Base-by-base conservation (phyloP, 2,113 vertebrate species). In the Thamnaconus septentrionalis region DNA sequence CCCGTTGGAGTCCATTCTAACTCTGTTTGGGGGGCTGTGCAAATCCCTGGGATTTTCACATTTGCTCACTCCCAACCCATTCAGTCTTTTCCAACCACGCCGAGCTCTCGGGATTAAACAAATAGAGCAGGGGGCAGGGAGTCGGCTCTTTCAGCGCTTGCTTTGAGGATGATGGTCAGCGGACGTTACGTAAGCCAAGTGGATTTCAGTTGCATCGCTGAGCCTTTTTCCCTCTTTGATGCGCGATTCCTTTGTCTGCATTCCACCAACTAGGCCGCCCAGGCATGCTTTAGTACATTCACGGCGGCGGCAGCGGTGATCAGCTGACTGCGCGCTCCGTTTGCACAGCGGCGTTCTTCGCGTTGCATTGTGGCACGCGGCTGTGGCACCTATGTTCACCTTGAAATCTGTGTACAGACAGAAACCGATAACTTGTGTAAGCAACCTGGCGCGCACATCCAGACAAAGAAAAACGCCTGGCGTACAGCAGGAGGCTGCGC, bases 1-100 rank as follows among this genome's bases (percentile, higher is more conserved):
- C 75, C 68, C 60, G 50, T 53, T 64, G 73, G 88, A 89, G 90
- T 86, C 85, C 72, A 71, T 63, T 67, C 59, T 60, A 67, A 85
- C 82, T 87, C 81, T 67, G 65, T 86, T 70, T 80, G 60, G 59
- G 18, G 69, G 73, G 60, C 75, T 74, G 86, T 70, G 76, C 80
- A 89, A 89, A 89, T 90, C 87, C 84, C 79, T 56, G 66, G 80
- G 69, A 75, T 80, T 86, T 88, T 85, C 84, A 76, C 77, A 81
- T 90, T 82, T 76, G 73, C 75, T 80, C 61, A 75, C 73, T 66
- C 67, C 66, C 75, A 71, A 78, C 62, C 74, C 73, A 75, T 80
- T 79, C 69, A 73, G 69, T 78, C 64, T 6, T 71, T 79, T 63
- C 55, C 65, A 54, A 61, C 50, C 50, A 44, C 84, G 76, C 59